phyloP scores from a whole-genome alignment of 2,797 vertebrate species.

The Sphaeramia orbicularis region DNA sequence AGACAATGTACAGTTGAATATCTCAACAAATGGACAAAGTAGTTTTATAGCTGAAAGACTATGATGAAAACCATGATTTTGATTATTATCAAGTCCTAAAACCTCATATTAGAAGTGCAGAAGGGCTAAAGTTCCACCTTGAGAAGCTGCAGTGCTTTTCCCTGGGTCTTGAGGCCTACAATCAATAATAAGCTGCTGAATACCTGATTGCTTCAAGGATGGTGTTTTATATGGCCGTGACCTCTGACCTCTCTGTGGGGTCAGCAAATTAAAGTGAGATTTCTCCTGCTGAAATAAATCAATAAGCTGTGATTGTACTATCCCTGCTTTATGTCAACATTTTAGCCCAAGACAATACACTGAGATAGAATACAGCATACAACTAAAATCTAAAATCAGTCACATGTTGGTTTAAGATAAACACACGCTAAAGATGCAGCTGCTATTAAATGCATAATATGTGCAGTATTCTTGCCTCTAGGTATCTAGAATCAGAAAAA shows the following conservation, averaged over 20 bases:
- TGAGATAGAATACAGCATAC: too few species aligned
- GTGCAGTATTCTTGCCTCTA: too few species aligned
- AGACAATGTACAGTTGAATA: conserved; percentile 11
- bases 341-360: background rate
- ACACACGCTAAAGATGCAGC: too few species aligned
- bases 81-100: background rate
- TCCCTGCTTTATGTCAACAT: background rate
- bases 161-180: background rate
- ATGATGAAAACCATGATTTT: background rate
- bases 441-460: too few species aligned
- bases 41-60: background rate
- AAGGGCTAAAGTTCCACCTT: conserved; percentile 9
- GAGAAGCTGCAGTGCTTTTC: background rate
- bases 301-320: background rate
- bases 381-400: too few species aligned
- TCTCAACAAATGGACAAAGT: background rate
- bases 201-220: background rate
- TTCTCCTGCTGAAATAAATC: conserved; percentile 5
- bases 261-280: conserved; percentile 22
- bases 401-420: too few species aligned
- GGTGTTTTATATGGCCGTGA: conserved; percentile 19
- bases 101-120: background rate
- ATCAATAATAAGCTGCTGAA: conserved; percentile 19
- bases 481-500: too few species aligned
- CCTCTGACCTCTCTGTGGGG: conserved; percentile 17